Evolutionary conservation across 2,888 invertebrate genomes (phyloP).

Genomic region (Meteorus colon): DNA sequence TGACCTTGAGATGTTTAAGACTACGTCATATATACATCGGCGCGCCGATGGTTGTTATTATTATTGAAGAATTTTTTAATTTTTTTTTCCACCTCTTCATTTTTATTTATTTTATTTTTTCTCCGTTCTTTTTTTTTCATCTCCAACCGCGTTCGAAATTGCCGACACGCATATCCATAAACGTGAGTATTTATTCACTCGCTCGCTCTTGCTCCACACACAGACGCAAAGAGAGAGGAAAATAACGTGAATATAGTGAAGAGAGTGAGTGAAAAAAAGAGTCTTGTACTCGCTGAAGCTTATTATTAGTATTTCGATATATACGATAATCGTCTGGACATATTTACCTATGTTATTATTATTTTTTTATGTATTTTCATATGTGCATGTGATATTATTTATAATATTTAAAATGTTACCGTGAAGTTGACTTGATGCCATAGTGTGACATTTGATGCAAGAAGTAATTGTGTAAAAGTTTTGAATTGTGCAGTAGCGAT

Average conservation of each 20-base stretch:
- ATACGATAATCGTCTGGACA: constrained; percentile 38
- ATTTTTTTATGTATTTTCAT: not conserved
- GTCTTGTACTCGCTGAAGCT: constrained; percentile 4
- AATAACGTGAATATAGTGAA: not conserved
- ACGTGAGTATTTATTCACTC: constrained; percentile 37
- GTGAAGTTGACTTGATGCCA: too few species aligned
- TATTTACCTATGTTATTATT: not conserved
- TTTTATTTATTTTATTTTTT: constrained; percentile 26
- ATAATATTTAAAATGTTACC: not conserved
- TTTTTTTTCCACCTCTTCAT: not conserved
- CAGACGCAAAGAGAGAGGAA: not conserved
- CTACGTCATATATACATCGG: constrained; percentile 27
- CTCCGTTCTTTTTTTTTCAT: constrained; percentile 8
- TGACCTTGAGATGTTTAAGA: constrained; percentile 38
- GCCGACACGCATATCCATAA: constrained; percentile 29
- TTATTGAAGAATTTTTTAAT: not conserved
- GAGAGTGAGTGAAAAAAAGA: not conserved
- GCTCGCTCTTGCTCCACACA: not conserved
- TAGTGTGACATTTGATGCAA: too few species aligned
- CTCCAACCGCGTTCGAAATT: constrained; percentile 27
- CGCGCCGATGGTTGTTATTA: constrained; percentile 8
- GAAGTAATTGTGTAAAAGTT: too few species aligned
- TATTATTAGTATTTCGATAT: constrained; percentile 35
- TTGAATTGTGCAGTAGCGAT: not conserved
- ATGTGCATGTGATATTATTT: not conserved